These are phyloP conservation scores for Leptopilina myrica DNA, from an alignment of 2,888 invertebrate genomes.

Conservation along the genomic window DNA sequence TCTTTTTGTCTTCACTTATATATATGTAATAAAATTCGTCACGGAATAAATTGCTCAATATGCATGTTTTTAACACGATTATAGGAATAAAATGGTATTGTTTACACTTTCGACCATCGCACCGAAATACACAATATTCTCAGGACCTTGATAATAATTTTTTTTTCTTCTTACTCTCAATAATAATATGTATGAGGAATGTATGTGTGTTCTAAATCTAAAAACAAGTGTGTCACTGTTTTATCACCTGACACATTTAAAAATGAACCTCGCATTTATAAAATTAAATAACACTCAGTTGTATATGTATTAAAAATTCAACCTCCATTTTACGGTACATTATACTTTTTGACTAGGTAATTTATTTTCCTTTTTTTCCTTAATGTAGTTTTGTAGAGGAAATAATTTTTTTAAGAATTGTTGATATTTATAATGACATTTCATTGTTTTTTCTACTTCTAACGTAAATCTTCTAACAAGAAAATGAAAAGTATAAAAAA, in stretches of 20 bases:
- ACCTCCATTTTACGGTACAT: not conserved
- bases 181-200: not conserved
- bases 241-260: not conserved
- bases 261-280: constrained; percentile 1
- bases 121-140: constrained; percentile 26
- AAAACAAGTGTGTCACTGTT: constrained; percentile 6
- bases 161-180: not conserved
- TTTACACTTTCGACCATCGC: not conserved
- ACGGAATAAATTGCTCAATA: constrained; percentile 9
- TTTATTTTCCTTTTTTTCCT: too few species aligned
- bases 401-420: too few species aligned
- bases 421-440: too few species aligned
- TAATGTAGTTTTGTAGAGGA: too few species aligned
- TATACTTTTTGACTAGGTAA: not conserved
- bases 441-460: too few species aligned
- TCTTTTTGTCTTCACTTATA: not conserved
- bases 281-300: not conserved
- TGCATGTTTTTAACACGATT: constrained; percentile 3
- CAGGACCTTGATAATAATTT: constrained; percentile 18
- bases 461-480: too few species aligned
- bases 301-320: not conserved
- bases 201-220: constrained; percentile 4
- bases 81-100: not conserved
- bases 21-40: not conserved
- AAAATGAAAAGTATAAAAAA: too few species aligned